Evolutionary conservation across 2,113 vertebrate species (phyloP), one percentile per base, ranked within the genome.

Genomic region (Callorhinus ursinus): DNA sequence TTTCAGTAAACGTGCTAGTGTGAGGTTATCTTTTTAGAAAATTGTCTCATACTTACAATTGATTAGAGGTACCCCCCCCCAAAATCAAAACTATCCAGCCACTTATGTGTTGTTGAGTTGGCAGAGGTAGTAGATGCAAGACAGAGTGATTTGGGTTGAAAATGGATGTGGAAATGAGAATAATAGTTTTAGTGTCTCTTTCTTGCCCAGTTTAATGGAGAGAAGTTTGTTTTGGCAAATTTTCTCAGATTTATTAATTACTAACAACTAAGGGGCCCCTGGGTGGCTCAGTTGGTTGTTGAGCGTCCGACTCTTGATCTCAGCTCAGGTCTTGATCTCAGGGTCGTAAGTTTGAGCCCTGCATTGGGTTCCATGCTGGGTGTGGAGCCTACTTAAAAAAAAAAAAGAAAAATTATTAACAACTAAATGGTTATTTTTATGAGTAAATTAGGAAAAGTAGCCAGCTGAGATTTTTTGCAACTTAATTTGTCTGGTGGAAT

Each of bases 401-500:
- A 69, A 33, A 67, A n/a, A n/a, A 67, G n/a, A 69, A 65, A 36
- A 69, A n/a, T 19, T 33, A 67, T 67, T 67, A 97, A 76, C 36
- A 81, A 42, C 33, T n/a, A 28, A 89, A 86, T 81, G 49, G 61
- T 90, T 95, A 31, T 61, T 97, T 97, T 57, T 46, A 49, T 86
- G 57, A 96, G 31, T 88, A 85, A 85, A 94, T 94, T 89, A 89
- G 81, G 46, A 93, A 94, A 89, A 91, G 67, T 63, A 94, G n/a
- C 31, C 61, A 72, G 22, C 61, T 71, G 59, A 74, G 74, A 11
- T 55, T 53, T 71, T 87, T 91, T 90, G 22, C n/a, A 79, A 69
- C 36, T 95, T 92, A 87, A 87, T 88, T 84, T 87, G 39, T 90
- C 69, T 88, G 69, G 28, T 92, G 57, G 42, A 85, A 92, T 88